These are phyloP conservation scores for Saimiri boliviensis DNA, from an alignment of 2,113 vertebrate genomes.

Conservation along the genomic window DNA sequence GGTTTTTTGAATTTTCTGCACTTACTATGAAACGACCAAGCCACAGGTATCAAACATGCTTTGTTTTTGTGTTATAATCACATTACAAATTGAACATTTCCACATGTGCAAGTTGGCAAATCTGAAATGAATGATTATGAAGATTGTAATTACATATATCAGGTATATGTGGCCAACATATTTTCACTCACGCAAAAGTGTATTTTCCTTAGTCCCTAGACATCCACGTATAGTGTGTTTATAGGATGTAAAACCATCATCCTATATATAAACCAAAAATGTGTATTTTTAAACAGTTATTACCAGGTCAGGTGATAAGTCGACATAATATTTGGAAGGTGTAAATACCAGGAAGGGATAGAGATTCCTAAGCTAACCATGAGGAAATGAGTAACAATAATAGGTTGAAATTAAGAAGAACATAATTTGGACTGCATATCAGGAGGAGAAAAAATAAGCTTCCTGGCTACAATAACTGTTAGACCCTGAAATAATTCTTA, in stretches of 20 bases:
- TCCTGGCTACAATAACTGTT: slow-evolving; percentile 64
- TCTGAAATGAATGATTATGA: slow-evolving; percentile 76
- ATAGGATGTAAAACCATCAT: slow-evolving; percentile 76
- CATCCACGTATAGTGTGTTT: slow-evolving; percentile 65
- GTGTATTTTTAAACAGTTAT: slow-evolving; percentile 67
- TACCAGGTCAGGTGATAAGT: slow-evolving; percentile 76
- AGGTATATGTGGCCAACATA: slow-evolving; percentile 51
- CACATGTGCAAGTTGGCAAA: slow-evolving; percentile 86
- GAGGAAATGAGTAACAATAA: slow-evolving; percentile 77
- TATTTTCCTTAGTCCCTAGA: slow-evolving; percentile 63
- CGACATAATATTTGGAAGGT: slow-evolving; percentile 76
- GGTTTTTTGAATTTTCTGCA: slow-evolving; percentile 79
- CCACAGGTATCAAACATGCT: slow-evolving; percentile 87
- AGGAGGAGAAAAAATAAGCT: slow-evolving; percentile 58
- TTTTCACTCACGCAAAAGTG: slow-evolving; percentile 61
- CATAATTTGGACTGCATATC: slow-evolving; percentile 70
- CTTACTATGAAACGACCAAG: slow-evolving; percentile 83
- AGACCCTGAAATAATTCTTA: slow-evolving; percentile 60
- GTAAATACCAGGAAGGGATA: slow-evolving; percentile 71
- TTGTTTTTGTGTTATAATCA: slow-evolving; percentile 86
- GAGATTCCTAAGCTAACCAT: slow-evolving; percentile 68
- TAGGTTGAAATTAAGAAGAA: slow-evolving; percentile 74
- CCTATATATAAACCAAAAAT: slow-evolving; percentile 59
- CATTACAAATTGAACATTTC: slow-evolving; percentile 89
- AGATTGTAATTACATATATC: slow-evolving; percentile 68